Percentiles rank a stretch among this genome's conserved stretches.
Evolutionary conservation across 2,113 vertebrate species (phyloP).

Genomic region (Etia nguti): DNA sequence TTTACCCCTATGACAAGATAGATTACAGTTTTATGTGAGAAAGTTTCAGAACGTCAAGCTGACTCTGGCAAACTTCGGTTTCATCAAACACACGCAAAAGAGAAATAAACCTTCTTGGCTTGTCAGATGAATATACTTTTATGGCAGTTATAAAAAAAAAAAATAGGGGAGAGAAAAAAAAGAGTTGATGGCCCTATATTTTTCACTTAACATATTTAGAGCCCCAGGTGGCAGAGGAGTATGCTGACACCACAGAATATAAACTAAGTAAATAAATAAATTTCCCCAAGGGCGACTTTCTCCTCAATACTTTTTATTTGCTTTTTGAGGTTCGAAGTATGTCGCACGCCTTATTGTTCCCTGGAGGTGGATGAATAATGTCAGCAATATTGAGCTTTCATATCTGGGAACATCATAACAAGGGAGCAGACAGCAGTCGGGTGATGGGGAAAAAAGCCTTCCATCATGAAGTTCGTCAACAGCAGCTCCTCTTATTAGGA

Average conservation of each 20-base stretch:
- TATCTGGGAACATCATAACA: constrained; percentile 23
- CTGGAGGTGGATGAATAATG: constrained; percentile 38
- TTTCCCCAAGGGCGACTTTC: constrained; percentile 21
- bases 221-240: neutral
- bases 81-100: neutral
- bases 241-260: constrained; percentile 41
- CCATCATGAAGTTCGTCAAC: neutral
- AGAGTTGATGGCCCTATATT: neutral
- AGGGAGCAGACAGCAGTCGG: neutral
- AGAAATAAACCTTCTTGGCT: neutral
- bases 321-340: constrained; percentile 19
- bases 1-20: constrained; percentile 1
- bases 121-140: neutral
- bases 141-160: constrained; percentile 1
- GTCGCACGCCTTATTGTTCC: constrained; percentile 42
- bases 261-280: constrained; percentile 42
- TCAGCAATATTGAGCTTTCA: constrained; percentile 41
- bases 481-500: neutral
- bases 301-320: constrained; percentile 39
- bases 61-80: neutral
- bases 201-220: constrained; percentile 15
- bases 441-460: neutral
- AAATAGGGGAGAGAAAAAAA: neutral
- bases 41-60: neutral
- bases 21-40: constrained; percentile 5